A percentile compares a stretch with the other conserved stretches of the same genome.
Evolutionary conservation across 2,113 vertebrate genomes (phyloP).

Genomic region (Eretmochelys imbricata): DNA sequence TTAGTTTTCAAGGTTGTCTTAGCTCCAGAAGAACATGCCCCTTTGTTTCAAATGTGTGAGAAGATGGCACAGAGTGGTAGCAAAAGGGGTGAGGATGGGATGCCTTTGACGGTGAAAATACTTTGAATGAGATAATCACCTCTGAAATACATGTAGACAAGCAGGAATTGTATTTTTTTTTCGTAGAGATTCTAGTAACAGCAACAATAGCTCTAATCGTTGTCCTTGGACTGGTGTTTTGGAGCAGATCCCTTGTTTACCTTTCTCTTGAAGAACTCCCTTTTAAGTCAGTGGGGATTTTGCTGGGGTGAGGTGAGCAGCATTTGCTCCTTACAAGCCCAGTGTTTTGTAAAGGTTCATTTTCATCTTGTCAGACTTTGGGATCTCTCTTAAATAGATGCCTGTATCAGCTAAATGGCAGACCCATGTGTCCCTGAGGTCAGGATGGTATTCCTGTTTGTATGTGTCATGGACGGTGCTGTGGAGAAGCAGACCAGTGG

Average conservation of each 20-base stretch:
- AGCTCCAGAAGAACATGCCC: background rate
- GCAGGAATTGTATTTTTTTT: background rate
- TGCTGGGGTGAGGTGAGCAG: background rate
- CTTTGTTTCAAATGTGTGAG: background rate
- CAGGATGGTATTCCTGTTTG: too few species aligned
- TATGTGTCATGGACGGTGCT: background rate
- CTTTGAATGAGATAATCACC: background rate
- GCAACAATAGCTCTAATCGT: background rate
- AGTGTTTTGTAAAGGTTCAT: background rate
- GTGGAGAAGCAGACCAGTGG: background rate
- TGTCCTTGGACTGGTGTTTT: background rate
- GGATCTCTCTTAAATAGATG: background rate
- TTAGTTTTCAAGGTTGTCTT: background rate
- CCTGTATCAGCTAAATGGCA: background rate
- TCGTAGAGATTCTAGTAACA: too few species aligned
- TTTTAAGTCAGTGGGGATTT: background rate
- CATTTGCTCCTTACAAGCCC: background rate
- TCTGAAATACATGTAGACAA: background rate
- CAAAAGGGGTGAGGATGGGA: background rate
- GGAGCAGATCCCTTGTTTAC: background rate
- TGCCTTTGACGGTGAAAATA: background rate
- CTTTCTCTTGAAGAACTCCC: background rate
- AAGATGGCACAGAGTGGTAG: background rate
- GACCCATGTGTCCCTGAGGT: background rate
- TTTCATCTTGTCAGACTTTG: too few species aligned